Percentiles rank a stretch among this genome's conserved stretches.
phyloP scores from a whole-genome alignment of 2,797 vertebrate genomes.

The Lates japonicus region DNA sequence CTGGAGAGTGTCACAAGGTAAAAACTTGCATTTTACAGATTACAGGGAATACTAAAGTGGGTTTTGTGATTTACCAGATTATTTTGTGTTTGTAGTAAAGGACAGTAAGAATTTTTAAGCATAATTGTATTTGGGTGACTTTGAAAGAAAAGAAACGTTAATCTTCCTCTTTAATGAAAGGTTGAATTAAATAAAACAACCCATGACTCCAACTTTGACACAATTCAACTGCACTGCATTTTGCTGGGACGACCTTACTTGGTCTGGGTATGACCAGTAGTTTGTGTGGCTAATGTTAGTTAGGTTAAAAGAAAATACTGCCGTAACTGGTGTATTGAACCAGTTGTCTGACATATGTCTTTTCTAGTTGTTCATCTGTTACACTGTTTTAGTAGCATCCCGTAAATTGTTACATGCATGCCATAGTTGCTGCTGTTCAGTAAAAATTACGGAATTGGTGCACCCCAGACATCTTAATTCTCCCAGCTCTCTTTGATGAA shows the following conservation, averaged over 20 bases:
- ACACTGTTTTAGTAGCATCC: not conserved
- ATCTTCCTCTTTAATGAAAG: not conserved
- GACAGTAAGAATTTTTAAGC: not conserved
- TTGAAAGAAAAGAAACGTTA: not conserved
- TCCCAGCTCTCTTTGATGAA: not conserved
- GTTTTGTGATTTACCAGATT: not conserved
- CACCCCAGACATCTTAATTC: not conserved
- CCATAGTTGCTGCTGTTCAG: not conserved
- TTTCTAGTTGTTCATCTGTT: too few relatives aligned
- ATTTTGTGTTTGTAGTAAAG: not conserved
- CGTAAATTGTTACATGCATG: not conserved
- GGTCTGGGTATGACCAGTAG: too few relatives aligned
- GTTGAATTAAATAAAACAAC: not conserved
- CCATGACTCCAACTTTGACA: too few relatives aligned
- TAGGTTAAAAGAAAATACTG: not conserved
- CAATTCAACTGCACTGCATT: not conserved
- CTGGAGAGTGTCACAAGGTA: constrained; percentile 97
- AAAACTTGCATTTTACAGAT: constrained; percentile 23
- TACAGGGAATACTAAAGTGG: not conserved
- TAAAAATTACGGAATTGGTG: not conserved
- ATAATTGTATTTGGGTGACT: too few relatives aligned
- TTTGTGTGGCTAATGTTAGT: not conserved
- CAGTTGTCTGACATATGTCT: too few relatives aligned
- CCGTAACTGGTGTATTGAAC: not conserved
- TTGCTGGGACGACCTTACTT: not conserved